Evolutionary conservation across 2,113 vertebrate genomes (phyloP).

Genomic region (Saimiri boliviensis): DNA sequence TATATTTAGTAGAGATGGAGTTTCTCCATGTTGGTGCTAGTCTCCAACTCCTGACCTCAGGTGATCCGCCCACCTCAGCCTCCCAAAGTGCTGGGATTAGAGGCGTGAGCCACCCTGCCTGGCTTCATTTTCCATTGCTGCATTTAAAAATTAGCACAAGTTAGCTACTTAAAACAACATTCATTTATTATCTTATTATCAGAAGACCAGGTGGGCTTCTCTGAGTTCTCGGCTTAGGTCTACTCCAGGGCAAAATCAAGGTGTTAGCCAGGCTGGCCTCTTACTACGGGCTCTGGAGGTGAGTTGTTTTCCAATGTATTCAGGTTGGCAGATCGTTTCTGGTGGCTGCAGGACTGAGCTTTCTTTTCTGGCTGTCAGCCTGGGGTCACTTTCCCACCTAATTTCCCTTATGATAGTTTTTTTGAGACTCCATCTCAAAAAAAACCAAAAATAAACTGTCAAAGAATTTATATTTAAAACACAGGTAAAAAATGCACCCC

Average conservation of each 20-base stretch:
- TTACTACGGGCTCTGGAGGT: background rate
- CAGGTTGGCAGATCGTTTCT: background rate
- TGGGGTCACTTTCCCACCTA: background rate
- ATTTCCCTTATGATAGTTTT: too few relatives aligned
- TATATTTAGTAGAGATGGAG: too few relatives aligned
- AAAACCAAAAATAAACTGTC: background rate
- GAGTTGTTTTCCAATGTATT: background rate
- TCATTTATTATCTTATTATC: background rate
- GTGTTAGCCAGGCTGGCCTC: background rate
- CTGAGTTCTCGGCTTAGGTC: background rate
- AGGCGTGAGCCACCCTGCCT: background rate
- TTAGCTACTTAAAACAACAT: background rate
- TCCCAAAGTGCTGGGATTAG: background rate
- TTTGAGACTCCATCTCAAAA: too few relatives aligned
- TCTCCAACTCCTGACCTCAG: background rate
- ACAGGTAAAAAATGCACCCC: background rate
- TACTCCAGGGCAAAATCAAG: background rate
- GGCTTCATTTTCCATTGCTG: background rate
- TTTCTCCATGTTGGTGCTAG: background rate
- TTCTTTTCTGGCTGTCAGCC: background rate
- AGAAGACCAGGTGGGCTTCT: background rate
- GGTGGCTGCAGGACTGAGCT: background rate
- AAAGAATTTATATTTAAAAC: background rate
- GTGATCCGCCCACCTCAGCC: background rate
- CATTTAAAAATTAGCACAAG: background rate